Percentiles rank a stretch among this genome's conserved stretches.
phyloP scores from a whole-genome alignment of 2,113 vertebrate species.

The Labrus mixtus region DNA sequence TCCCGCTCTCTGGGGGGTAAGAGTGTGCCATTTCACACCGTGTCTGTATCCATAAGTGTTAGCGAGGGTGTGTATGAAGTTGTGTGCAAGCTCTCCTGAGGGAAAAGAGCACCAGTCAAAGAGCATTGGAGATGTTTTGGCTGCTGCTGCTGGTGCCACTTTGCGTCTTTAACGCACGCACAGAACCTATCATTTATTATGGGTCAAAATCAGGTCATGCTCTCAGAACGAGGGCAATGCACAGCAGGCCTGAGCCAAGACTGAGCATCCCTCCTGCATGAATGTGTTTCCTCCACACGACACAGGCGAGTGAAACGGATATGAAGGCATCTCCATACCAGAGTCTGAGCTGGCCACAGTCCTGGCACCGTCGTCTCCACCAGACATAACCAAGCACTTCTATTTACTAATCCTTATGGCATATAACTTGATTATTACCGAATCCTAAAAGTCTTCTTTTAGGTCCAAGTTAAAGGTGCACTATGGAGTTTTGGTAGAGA shows the following conservation, averaged over 20 bases:
- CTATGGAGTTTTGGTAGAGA: too few relatives aligned
- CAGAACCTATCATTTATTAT: slow-evolving; percentile 49
- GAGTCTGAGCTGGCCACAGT: background rate
- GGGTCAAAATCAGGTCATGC: slow-evolving; percentile 68
- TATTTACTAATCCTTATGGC: background rate
- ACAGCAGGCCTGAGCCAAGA: slow-evolving; percentile 38
- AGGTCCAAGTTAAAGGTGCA: background rate
- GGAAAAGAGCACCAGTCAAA: slow-evolving; percentile 64
- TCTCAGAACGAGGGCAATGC: slow-evolving; percentile 30
- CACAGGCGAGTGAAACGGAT: slow-evolving; percentile 24
- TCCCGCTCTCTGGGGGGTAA: slow-evolving; percentile 39
- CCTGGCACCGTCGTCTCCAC: background rate
- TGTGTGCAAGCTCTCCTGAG: slow-evolving; percentile 19
- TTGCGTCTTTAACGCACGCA: slow-evolving; percentile 58
- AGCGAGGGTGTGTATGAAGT: slow-evolving; percentile 4
- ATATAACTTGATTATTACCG: background rate
- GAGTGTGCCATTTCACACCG: slow-evolving; percentile 10
- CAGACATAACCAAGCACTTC: background rate
- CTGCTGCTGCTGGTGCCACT: slow-evolving; percentile 67
- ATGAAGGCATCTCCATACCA: background rate
- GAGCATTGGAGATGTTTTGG: slow-evolving; percentile 69
- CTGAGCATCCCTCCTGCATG: slow-evolving; percentile 8
- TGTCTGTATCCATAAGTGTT: background rate
- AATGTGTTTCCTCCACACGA: slow-evolving; percentile 9
- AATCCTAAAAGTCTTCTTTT: background rate